phyloP scores from a whole-genome alignment of 2,113 vertebrate genomes.

The Dicrurus megarhynchus region DNA sequence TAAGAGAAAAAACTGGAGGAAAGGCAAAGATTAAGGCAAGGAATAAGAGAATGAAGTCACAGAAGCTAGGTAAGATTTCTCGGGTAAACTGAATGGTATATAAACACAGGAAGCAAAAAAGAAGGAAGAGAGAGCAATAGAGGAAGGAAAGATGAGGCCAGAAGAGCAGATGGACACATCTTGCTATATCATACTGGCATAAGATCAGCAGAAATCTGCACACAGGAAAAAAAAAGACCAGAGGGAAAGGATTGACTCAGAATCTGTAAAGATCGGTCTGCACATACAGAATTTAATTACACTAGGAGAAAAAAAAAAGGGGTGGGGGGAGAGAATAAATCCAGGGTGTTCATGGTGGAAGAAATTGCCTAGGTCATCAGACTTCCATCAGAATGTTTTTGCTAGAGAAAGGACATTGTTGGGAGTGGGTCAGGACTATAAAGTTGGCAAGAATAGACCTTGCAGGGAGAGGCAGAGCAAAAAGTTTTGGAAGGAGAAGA shows the following conservation, averaged over 20 bases:
- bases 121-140: background rate
- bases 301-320: background rate
- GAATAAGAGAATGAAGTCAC: background rate
- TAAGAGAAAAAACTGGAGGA: background rate
- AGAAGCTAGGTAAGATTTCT: background rate
- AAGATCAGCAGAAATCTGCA: background rate
- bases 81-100: background rate
- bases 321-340: background rate
- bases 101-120: background rate
- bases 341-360: background rate
- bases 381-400: background rate
- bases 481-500: background rate
- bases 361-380: background rate
- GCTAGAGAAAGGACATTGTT: background rate
- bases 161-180: background rate
- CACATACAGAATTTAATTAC: background rate
- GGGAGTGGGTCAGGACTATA: background rate
- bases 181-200: background rate
- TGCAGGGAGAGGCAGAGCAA: background rate
- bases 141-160: background rate
- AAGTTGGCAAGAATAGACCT: background rate
- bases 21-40: background rate
- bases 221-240: background rate
- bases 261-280: background rate
- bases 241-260: background rate